Evolutionary conservation across 2,113 vertebrate genomes (phyloP), one percentile per base, ranked within the genome.

Genomic region (Falco punctatus): DNA sequence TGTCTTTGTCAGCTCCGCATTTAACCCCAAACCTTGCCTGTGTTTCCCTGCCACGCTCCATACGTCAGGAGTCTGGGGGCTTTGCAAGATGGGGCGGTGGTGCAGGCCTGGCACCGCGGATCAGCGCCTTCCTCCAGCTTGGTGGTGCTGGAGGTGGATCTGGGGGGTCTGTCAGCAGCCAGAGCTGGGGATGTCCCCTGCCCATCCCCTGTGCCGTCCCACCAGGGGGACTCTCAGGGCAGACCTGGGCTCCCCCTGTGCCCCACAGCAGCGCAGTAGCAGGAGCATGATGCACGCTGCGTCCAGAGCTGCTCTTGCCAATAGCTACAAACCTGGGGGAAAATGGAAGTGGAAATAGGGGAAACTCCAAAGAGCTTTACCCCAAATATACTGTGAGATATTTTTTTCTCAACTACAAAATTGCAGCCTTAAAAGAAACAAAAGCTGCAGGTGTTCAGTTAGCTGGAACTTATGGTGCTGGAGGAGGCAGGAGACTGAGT

Each of bases 161-260:
- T 33, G 20, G 28, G 23, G 42, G 23, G 27, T 13, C 30, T 1
- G 3, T 9, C 35, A 51, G 35, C 0, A 0, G 35, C 62, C 67
- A 54, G 35, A 64, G 15, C 33, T 3, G 13, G 55, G 35, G 55
- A 73, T 2, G 1, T 73, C 5, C 4, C 13, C 13, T 11, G 1
- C 6, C 0, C 0, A 46, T 30, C 27, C 72, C 12, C 3, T 6
- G 8, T 46, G 59, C 30, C 6, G 1, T 52, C 65, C 33, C n/a
- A 4, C 64, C 2, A 0, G 5, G 44, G 28, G 66, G 44, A 23
- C 58, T 42, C 4, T 0, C 18, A 3, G 46, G 52, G 15, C 35
- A n/a, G 46, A 9, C 8, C 40, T 1, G 5, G 3, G 20, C 69
- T n/a, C 69, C 15, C 1, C 8, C 0, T 3, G 4, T 23, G 46